These are phyloP conservation scores for Panorpa germanica DNA, from an alignment of 2,888 invertebrate species.

Conservation along the genomic window DNA sequence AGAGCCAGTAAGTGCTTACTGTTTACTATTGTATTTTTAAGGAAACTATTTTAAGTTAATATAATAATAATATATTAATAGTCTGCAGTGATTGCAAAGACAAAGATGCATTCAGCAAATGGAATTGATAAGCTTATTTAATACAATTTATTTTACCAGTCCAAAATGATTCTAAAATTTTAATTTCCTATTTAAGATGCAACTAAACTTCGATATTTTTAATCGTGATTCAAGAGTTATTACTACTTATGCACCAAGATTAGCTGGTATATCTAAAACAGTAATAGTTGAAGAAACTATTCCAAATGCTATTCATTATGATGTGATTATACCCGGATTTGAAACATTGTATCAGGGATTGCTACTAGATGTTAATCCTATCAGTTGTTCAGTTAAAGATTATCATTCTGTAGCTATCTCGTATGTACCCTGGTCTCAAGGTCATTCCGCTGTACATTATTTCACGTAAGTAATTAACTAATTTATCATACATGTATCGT, in stretches of 20 bases:
- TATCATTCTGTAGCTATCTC: conserved; percentile 40
- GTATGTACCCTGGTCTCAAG: conserved; percentile 44
- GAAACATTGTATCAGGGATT: conserved; percentile 38
- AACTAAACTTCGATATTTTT: conserved; percentile 42
- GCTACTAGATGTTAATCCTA: conserved; percentile 35
- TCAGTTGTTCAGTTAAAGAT: conserved; percentile 22
- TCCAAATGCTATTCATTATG: conserved; percentile 30
- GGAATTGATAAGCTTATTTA: too few species aligned
- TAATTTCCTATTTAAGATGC: conserved; percentile 27
- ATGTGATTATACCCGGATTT: conserved; percentile 35
- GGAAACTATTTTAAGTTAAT: neutral
- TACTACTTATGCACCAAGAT: conserved; percentile 20
- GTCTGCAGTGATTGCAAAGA: too few species aligned
- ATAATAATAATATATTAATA: too few species aligned
- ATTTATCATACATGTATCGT: conserved; percentile 1
- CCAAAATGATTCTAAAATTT: conserved; percentile 5
- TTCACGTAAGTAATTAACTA: conserved; percentile 31
- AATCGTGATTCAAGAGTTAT: conserved; percentile 25
- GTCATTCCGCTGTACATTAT: conserved; percentile 36
- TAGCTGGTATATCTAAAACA: too few species aligned
- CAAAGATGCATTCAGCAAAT: too few species aligned
- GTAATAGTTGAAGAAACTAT: too few species aligned
- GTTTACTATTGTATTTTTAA: conserved; percentile 13
- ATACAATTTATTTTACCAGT: neutral
- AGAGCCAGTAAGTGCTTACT: conserved; percentile 23